Percentiles rank a stretch among this genome's conserved stretches.
phyloP scores from a whole-genome alignment of 2,113 vertebrate species.

The Colinus virginianus region DNA sequence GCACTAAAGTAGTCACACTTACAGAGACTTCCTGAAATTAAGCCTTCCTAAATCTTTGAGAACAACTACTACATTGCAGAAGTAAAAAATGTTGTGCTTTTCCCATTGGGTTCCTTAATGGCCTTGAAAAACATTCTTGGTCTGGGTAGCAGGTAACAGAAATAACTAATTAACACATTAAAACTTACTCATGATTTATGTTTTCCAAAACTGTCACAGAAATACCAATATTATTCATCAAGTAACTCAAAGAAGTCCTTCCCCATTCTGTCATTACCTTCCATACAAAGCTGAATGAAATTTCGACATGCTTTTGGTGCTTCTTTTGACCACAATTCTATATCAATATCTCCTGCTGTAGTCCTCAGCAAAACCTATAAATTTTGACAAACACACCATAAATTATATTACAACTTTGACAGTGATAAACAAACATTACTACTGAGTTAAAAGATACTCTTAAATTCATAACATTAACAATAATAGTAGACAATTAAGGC shows the following conservation, averaged over 20 bases:
- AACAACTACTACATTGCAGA: not conserved
- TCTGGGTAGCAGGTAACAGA: not conserved
- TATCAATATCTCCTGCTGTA: slow-evolving; percentile 95
- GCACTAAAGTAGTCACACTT: not conserved
- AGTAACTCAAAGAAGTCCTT: not conserved
- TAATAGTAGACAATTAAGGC: not conserved
- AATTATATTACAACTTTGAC: not conserved
- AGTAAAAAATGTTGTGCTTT: not conserved
- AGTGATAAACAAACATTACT: not conserved
- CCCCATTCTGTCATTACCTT: slow-evolving; percentile 82
- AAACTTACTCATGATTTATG: not conserved
- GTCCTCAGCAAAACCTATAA: slow-evolving; percentile 94
- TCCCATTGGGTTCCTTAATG: accelerated
- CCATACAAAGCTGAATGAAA: slow-evolving; percentile 96
- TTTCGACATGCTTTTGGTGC: slow-evolving; percentile 96
- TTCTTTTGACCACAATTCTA: slow-evolving; percentile 98
- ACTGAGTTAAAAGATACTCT: not conserved
- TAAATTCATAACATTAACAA: not conserved
- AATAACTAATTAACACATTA: not conserved
- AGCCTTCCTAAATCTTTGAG: not conserved
- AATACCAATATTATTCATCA: not conserved
- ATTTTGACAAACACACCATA: not conserved
- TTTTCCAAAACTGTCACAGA: not conserved
- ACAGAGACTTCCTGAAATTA: not conserved
- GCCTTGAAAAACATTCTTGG: not conserved